These are phyloP conservation scores for Muraenolepis orangiensis DNA, from an alignment of 2,797 vertebrate genomes.

Conservation along the genomic window DNA sequence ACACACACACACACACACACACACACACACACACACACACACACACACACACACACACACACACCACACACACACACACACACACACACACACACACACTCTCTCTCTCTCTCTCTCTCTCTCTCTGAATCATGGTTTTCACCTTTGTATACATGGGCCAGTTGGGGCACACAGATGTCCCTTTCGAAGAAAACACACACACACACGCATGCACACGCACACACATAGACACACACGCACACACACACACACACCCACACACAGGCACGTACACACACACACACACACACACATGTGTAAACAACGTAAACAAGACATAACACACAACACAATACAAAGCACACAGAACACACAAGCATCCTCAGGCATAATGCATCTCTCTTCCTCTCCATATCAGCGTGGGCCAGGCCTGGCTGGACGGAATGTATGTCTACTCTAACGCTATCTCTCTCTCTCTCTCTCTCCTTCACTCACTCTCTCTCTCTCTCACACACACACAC, in stretches of 20 bases:
- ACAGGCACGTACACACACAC: background rate
- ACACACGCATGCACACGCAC: too few relatives aligned
- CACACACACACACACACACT: constrained; percentile 10
- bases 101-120: too few relatives aligned
- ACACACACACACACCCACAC: too few relatives aligned
- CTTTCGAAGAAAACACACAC: background rate
- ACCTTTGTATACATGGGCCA: background rate
- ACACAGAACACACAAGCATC: too few relatives aligned
- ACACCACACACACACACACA: background rate
- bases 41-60: constrained; percentile 2
- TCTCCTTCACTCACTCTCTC: background rate
- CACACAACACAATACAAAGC: constrained; percentile 2
- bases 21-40: constrained; percentile 15
- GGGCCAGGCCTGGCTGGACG: constrained; percentile 19
- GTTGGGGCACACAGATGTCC: constrained; percentile 1
- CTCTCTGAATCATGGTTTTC: too few relatives aligned
- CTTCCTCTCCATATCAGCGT: constrained; percentile 19
- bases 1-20: background rate
- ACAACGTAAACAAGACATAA: too few relatives aligned
- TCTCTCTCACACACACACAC: constrained; percentile 9
- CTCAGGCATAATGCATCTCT: background rate
- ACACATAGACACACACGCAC: too few relatives aligned
- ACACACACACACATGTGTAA: background rate
- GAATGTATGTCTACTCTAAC: constrained; percentile 25
- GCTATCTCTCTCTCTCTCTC: constrained; percentile 39